Percentiles rank a stretch among this genome's conserved stretches.
phyloP scores from a whole-genome alignment of 2,113 vertebrate genomes.

The Raja brachyura region DNA sequence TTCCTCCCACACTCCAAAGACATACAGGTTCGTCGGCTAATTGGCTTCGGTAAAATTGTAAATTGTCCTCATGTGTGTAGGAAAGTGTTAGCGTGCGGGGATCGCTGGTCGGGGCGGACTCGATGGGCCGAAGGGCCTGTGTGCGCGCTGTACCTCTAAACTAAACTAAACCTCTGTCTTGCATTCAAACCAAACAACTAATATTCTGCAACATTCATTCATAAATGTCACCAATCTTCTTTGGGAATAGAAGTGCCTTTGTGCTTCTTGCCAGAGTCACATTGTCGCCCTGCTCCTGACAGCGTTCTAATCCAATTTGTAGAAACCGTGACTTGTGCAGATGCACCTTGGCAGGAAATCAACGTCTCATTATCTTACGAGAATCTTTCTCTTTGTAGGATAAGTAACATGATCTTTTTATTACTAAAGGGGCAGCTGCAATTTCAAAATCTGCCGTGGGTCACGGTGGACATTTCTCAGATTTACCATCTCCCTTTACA shows the following conservation, averaged over 20 bases:
- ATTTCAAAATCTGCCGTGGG: neutral
- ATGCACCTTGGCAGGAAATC: neutral
- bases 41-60: too few relatives aligned
- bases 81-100: too few relatives aligned
- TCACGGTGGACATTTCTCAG: neutral
- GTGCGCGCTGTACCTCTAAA: too few relatives aligned
- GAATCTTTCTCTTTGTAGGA: neutral
- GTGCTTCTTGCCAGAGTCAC: neutral
- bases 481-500: neutral
- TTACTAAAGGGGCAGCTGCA: neutral
- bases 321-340: neutral
- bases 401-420: neutral
- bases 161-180: neutral
- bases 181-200: neutral
- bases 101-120: too few relatives aligned
- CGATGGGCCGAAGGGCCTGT: too few relatives aligned
- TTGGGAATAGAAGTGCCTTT: neutral
- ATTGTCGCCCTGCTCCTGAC: neutral
- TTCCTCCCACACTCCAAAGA: too few relatives aligned
- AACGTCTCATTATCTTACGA: neutral
- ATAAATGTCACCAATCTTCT: neutral
- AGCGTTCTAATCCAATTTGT: neutral
- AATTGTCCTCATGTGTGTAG: too few relatives aligned
- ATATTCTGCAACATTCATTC: neutral
- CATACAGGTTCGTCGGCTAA: too few relatives aligned